Percentiles rank a stretch among this genome's conserved stretches.
Evolutionary conservation across 2,797 vertebrate species (phyloP).

Genomic region (Schizopygopsis malacanthus): DNA sequence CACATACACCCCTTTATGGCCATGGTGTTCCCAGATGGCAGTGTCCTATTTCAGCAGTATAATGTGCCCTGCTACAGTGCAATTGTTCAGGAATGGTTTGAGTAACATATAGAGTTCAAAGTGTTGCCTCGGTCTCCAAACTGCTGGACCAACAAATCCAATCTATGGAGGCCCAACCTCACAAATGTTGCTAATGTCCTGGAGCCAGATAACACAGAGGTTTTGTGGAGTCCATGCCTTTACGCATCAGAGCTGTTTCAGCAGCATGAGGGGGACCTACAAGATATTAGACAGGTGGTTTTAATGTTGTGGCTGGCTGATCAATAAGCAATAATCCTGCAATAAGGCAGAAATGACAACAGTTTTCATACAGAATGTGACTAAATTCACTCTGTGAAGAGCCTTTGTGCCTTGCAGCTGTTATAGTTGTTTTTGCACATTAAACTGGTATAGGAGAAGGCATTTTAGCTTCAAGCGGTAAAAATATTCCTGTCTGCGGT

Average conservation of each 20-base stretch:
- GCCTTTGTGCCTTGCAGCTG: not conserved
- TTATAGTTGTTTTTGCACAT: slow-evolving; percentile 12
- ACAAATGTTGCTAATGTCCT: not conserved
- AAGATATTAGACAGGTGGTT: not conserved
- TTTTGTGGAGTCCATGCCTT: not conserved
- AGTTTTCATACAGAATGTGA: not conserved
- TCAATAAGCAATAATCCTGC: not conserved
- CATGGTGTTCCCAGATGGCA: not conserved
- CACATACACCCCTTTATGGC: not conserved
- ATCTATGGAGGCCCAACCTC: not conserved
- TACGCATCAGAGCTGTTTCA: not conserved
- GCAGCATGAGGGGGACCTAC: not conserved
- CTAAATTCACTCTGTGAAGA: not conserved
- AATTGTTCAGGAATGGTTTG: not conserved
- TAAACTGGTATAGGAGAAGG: not conserved
- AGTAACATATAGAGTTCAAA: not conserved
- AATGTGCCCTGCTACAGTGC: not conserved
- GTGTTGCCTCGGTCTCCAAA: not conserved
- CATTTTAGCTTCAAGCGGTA: not conserved
- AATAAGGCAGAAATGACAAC: not conserved
- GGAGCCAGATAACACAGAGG: not conserved
- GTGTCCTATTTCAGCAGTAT: not conserved
- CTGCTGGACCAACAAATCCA: not conserved
- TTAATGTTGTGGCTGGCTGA: not conserved
- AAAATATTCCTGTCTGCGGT: not conserved